Percentiles rank a stretch among this genome's conserved stretches.
Conservation (phyloP, 2,113 vertebrate species). For the Colinus virginianus region DNA sequence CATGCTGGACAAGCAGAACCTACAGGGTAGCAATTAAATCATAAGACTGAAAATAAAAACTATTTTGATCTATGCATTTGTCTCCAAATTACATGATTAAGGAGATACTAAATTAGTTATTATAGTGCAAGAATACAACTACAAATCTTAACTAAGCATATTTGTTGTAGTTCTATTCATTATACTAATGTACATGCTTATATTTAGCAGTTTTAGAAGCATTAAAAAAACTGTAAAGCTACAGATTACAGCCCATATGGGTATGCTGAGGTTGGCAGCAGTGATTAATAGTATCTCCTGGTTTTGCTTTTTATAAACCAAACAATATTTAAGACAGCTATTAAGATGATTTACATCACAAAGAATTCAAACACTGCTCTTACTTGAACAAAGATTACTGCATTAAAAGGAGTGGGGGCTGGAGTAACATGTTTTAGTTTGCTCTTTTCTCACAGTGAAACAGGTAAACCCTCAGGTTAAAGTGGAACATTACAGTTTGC, state of each 20-base stretch:
- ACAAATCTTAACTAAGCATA: conserved; percentile 38
- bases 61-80: conserved; percentile 31
- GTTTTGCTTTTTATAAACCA: conserved; percentile 42
- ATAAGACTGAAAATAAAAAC: conserved; percentile 45
- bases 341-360: conserved; percentile 4
- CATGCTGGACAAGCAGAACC: conserved; percentile 11
- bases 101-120: conserved; percentile 18
- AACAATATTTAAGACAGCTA: conserved; percentile 23
- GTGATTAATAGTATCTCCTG: neutral
- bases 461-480: conserved; percentile 10
- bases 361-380: conserved; percentile 1
- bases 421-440: neutral
- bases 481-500: neutral
- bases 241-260: conserved; percentile 21
- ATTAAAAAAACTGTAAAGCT: conserved; percentile 34
- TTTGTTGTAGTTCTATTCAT: conserved; percentile 31
- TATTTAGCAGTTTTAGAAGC: conserved; percentile 40
- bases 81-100: conserved; percentile 44
- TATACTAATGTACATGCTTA: conserved; percentile 10
- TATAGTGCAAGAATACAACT: conserved; percentile 14
- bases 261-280: neutral
- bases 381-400: neutral
- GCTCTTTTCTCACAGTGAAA: neutral
- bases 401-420: neutral
- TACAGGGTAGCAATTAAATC: conserved; percentile 57